Percentiles rank a stretch among this genome's conserved stretches.
Conservation (phyloP, 1,140 invertebrate genomes). For the Caenorhabditis latens region DNA sequence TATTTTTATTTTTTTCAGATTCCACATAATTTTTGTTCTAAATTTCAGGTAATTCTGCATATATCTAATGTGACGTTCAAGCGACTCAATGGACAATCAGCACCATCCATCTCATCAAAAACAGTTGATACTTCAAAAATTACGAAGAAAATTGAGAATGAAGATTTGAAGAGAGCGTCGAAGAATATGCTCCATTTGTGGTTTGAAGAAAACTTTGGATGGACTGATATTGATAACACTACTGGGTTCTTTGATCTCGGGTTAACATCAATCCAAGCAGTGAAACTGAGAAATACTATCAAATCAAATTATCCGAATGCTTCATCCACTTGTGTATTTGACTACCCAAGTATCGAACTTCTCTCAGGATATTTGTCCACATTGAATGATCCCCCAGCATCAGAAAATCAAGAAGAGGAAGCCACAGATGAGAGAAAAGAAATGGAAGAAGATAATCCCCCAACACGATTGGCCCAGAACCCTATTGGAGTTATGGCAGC, state of each 20-base stretch:
- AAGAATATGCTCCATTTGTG: conserved; percentile 51
- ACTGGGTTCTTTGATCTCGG: conserved; percentile 61
- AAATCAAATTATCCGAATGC: conserved; percentile 45
- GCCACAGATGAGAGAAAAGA: background rate
- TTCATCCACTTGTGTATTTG: conserved; percentile 57
- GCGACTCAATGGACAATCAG: conserved; percentile 12
- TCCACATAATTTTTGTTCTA: background rate
- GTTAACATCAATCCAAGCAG: conserved; percentile 51
- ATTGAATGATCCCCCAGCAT: conserved; percentile 10
- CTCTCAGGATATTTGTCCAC: conserved; percentile 50
- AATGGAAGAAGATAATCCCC: background rate
- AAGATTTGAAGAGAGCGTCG: background rate
- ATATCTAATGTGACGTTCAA: conserved; percentile 30
- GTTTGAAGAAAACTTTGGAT: conserved; percentile 58
- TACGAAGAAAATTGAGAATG: conserved; percentile 25
- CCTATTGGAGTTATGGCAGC: conserved; percentile 60
- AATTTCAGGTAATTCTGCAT: conserved; percentile 28
- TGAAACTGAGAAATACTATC: conserved; percentile 49
- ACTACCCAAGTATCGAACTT: conserved; percentile 54
- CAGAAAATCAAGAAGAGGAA: background rate
- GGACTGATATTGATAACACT: conserved; percentile 58
- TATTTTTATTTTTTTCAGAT: background rate
- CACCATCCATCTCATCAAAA: background rate
- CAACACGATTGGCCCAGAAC: conserved; percentile 29
- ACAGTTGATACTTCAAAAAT: conserved; percentile 45